Conservation (phyloP, 2,113 vertebrate genomes). For the Pipa parva region DNA sequence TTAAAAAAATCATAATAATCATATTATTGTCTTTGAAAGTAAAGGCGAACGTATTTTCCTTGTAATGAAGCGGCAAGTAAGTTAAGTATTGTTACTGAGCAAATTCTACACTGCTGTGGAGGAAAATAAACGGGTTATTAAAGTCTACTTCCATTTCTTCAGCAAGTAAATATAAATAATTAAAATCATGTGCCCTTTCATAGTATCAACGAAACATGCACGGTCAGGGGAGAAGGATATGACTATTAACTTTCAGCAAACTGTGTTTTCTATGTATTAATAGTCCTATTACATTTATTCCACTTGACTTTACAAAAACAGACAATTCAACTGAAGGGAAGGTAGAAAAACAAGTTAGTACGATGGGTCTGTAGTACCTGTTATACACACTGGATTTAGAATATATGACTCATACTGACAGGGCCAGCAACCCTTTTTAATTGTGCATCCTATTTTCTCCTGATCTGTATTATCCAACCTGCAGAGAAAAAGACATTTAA, state of each 20-base stretch:
- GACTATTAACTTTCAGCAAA: neutral
- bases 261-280: neutral
- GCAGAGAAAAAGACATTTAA: conserved; percentile 66
- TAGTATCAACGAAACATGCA: conserved; percentile 13
- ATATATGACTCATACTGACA: conserved; percentile 42
- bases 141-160: conserved; percentile 28
- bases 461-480: conserved; percentile 53
- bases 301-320: conserved; percentile 16
- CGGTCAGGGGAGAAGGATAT: conserved; percentile 4
- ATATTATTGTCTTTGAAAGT: no score
- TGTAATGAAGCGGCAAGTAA: no score
- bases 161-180: conserved; percentile 41
- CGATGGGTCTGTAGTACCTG: conserved; percentile 24
- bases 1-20: no score
- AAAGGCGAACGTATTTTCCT: no score
- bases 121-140: conserved; percentile 22
- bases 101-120: no score
- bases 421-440: conserved; percentile 52
- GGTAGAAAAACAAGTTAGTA: conserved; percentile 30
- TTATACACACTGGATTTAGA: conserved; percentile 51
- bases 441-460: conserved; percentile 56
- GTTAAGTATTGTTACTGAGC: no score
- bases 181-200: conserved; percentile 34
- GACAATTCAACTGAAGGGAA: conserved; percentile 1
- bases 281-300: conserved; percentile 2